Percentiles rank a stretch among this genome's conserved stretches.
Conservation (phyloP, 2,113 vertebrate species). For the Caloenas nicobarica region DNA sequence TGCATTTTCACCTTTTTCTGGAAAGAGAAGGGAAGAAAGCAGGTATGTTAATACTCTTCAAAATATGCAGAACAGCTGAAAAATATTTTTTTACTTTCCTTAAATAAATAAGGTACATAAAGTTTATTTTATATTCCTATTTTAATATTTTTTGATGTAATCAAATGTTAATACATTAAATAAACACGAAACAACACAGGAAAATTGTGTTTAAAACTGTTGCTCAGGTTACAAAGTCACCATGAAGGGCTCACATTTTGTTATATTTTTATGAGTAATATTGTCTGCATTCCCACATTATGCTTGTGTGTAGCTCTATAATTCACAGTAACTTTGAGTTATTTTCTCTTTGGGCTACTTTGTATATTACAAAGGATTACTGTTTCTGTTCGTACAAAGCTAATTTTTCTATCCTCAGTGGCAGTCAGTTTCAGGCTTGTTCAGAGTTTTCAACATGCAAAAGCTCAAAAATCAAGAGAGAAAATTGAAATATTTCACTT, state of each 20-base stretch:
- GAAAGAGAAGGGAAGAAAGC: background rate
- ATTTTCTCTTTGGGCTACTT: background rate
- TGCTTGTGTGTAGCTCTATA: background rate
- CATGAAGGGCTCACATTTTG: background rate
- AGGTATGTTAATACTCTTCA: background rate
- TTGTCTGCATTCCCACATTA: background rate
- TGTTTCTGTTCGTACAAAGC: background rate
- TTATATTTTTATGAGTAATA: background rate
- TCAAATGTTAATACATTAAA: background rate
- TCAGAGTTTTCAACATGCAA: background rate
- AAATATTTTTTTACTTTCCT: background rate
- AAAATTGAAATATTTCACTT: conserved; percentile 5
- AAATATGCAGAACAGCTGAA: background rate
- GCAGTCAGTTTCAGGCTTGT: conserved; percentile 3
- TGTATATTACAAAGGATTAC: background rate
- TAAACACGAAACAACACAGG: background rate
- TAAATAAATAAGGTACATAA: background rate
- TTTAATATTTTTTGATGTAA: background rate
- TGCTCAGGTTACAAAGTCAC: conserved; percentile 2
- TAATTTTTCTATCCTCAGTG: background rate
- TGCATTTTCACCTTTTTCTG: conserved; percentile 16
- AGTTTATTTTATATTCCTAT: conserved; percentile 31
- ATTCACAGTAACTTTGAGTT: background rate
- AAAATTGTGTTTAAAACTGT: conserved; percentile 20
- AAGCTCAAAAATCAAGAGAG: background rate